phyloP scores from a whole-genome alignment of 2,797 vertebrate genomes.

The Botia almorhae region DNA sequence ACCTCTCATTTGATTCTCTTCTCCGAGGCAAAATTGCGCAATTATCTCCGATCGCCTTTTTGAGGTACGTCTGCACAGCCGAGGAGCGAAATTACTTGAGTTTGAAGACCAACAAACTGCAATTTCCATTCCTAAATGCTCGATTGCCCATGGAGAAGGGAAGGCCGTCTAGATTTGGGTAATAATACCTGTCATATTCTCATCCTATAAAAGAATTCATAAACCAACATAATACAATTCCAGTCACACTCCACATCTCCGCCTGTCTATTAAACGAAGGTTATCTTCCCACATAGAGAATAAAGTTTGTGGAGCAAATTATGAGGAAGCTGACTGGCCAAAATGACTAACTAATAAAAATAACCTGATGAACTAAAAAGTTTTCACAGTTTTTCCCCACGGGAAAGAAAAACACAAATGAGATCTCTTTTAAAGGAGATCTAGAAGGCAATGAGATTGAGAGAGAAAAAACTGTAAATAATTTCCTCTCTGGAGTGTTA shows the following conservation, averaged over 20 bases:
- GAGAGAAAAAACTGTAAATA: too few relatives aligned
- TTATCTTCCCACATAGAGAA: neutral
- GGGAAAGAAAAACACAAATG: neutral
- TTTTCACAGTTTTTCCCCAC: neutral
- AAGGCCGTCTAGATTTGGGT: conserved; percentile 5
- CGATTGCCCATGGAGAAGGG: conserved; percentile 15
- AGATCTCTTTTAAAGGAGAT: neutral
- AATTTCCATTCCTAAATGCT: conserved; percentile 12
- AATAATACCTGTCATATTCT: conserved; percentile 9
- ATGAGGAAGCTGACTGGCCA: conserved; percentile 15
- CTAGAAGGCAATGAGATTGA: neutral
- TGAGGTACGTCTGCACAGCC: conserved; percentile 35
- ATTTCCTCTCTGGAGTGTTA: neutral
- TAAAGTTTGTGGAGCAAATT: conserved; percentile 22
- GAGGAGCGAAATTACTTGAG: conserved; percentile 38
- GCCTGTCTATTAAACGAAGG: conserved; percentile 10
- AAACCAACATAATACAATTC: neutral
- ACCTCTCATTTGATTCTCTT: conserved; percentile 52
- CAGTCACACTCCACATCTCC: neutral
- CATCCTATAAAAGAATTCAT: conserved; percentile 16
- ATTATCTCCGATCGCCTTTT: conserved; percentile 62
- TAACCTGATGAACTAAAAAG: neutral
- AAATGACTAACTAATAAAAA: conserved; percentile 32
- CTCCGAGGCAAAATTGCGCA: conserved; percentile 51
- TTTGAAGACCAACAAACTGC: conserved; percentile 32